A percentile compares a stretch with the other conserved stretches of the same genome.
phyloP scores from a whole-genome alignment of 2,113 vertebrate genomes.

The Vanacampus margaritifer region DNA sequence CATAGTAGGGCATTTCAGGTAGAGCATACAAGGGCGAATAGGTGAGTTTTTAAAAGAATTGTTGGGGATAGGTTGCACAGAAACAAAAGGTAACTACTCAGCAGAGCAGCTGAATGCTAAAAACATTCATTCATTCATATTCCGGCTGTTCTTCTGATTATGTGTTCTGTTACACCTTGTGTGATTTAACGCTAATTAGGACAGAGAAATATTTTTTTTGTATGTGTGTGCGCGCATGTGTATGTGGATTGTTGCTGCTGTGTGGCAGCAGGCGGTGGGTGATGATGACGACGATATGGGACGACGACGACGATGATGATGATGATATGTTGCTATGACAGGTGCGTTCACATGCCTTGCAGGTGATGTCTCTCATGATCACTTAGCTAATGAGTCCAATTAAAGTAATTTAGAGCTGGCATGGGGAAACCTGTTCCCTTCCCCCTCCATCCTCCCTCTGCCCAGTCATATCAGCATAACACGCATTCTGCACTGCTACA shows the following conservation, averaged over 20 bases:
- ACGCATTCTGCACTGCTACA: conserved; percentile 31
- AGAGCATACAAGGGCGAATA: too few relatives aligned
- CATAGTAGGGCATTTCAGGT: too few relatives aligned
- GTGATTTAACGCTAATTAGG: background rate
- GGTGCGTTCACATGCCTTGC: conserved; percentile 64
- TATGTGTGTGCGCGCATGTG: background rate
- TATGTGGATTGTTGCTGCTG: background rate
- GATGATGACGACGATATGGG: conserved; percentile 29
- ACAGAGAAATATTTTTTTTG: background rate
- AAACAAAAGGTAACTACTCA: too few relatives aligned
- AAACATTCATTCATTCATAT: background rate
- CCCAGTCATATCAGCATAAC: conserved; percentile 30
- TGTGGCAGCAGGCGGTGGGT: conserved; percentile 21
- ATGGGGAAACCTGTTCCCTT: conserved; percentile 35
- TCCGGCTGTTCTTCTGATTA: background rate
- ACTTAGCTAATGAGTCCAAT: conserved; percentile 71
- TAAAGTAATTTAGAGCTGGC: conserved; percentile 74
- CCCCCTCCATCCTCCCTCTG: conserved; percentile 32
- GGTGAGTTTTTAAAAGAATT: too few relatives aligned
- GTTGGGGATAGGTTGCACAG: too few relatives aligned
- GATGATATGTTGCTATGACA: conserved; percentile 45
- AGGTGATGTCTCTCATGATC: conserved; percentile 70
- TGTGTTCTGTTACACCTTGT: background rate
- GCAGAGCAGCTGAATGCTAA: too few relatives aligned
- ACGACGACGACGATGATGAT: conserved; percentile 44